Base-by-base conservation (phyloP, 2,113 vertebrate genomes). In the Eurystomus gularis region DNA sequence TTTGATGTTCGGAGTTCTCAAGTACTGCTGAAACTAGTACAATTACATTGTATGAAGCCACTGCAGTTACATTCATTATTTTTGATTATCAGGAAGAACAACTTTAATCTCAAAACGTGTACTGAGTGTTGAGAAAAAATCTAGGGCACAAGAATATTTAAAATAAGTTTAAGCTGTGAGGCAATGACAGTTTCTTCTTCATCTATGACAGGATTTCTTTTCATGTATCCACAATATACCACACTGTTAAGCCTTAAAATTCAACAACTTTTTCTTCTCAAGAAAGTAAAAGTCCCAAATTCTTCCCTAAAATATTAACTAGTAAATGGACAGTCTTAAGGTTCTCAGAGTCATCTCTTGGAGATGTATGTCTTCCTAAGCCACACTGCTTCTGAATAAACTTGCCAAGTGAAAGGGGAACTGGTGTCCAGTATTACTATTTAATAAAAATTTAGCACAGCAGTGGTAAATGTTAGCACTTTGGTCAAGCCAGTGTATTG, bases 91-190 rank as follows among this genome's bases (percentile, higher is more conserved):
- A 83, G 82, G 95, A 84, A 92, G 66, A 82, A 61, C 62, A 88
- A 65, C 35, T 66, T 93, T 13, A 71, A 89, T 72, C 46, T 86
- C 49, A 75, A 92, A 91, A 49, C 5, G 18, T 18, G 9, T 75
- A 77, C 55, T 75, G 11, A n/a, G 29, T 82, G 16, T 71, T 91
- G 72, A 90, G 49, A 51, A 55, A 91, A 91, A 97, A 95, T 81
- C 86, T 97, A 93, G 95, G 94, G 15, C 93, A 95, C 62, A 87
- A 73, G 72, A 94, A 90, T 94, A 79, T 86, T 93, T 61, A 92
- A 44, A 90, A 66, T 79, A 92, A 82, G 42, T 87, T 91, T 78
- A 70, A 94, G 42, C 33, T 89, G 73, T 3, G 4, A 75, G 54
- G 77, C 60, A 94, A 44, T 94, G 92, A 96, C 92, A 96, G 82